Conservation (phyloP, 37 sponge, comb jelly and placozoan species). For the Spongia lamella region DNA sequence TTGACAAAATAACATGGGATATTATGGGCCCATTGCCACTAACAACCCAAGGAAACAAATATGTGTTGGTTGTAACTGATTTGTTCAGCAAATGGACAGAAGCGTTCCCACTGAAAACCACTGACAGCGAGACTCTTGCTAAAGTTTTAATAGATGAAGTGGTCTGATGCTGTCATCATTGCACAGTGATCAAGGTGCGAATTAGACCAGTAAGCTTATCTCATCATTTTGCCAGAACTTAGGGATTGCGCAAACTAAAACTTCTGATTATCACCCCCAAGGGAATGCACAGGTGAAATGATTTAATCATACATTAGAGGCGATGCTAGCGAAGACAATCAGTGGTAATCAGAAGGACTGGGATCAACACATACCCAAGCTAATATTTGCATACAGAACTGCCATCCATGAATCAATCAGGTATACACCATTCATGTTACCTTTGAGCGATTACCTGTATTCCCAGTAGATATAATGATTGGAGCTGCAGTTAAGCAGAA, state of each 20-base stretch:
- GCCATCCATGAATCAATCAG: conserved; percentile 36
- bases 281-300: too few species aligned
- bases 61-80: conserved; percentile 31
- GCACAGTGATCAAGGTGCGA: conserved; percentile 34
- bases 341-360: conserved; percentile 49
- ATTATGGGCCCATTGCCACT: conserved; percentile 26
- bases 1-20: conserved; percentile 29
- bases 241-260: conserved; percentile 21
- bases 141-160: conserved; percentile 21
- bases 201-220: background rate
- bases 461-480: conserved; percentile 40
- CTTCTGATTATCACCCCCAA: conserved; percentile 33
- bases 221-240: conserved; percentile 8
- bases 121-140: background rate
- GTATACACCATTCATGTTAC: conserved; percentile 25
- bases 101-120: conserved; percentile 10
- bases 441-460: conserved; percentile 28
- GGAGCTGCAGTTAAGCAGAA: too few species aligned
- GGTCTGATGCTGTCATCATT: conserved; percentile 18
- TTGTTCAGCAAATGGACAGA: conserved; percentile 33
- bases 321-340: too few species aligned
- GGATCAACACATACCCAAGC: conserved; percentile 33
- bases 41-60: conserved; percentile 8
- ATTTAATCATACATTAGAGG: too few species aligned
- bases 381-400: conserved; percentile 33